Percentiles rank a stretch among this genome's conserved stretches.
Conservation (phyloP, 2,888 invertebrate genomes). For the Clitarchus hookeri region DNA sequence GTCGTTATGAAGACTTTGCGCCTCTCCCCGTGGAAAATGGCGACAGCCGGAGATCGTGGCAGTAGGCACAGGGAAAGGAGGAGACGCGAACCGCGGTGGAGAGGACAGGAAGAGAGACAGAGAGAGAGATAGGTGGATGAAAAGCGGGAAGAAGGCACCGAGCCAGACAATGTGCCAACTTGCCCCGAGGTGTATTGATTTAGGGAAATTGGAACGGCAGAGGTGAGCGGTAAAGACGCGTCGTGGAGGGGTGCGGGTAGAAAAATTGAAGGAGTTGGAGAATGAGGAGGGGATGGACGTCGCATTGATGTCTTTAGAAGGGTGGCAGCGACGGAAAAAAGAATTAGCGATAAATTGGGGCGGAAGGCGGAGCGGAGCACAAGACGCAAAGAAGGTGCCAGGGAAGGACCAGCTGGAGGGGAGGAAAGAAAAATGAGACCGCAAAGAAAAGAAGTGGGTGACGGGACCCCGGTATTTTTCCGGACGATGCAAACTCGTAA, state of each 20-base stretch:
- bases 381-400: not conserved
- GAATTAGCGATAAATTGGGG: conserved; percentile 15
- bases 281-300: not conserved
- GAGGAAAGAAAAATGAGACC: not conserved
- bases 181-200: conserved; percentile 24
- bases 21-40: not conserved
- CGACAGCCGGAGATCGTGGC: not conserved
- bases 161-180: conserved; percentile 23
- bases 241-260: not conserved
- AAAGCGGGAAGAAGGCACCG: not conserved
- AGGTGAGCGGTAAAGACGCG: not conserved
- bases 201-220: conserved; percentile 24
- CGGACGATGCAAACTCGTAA: not conserved
- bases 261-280: not conserved
- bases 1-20: not conserved
- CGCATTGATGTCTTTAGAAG: not conserved
- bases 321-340: not conserved
- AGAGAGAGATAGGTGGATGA: not conserved
- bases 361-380: conserved; percentile 10
- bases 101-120: not conserved
- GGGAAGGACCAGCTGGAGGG: not conserved
- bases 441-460: not conserved
- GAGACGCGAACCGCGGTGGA: not conserved
- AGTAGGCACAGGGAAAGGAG: not conserved
- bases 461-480: not conserved